Conservation (phyloP, 2,113 vertebrate species). For the Ranitomeya imitator region DNA sequence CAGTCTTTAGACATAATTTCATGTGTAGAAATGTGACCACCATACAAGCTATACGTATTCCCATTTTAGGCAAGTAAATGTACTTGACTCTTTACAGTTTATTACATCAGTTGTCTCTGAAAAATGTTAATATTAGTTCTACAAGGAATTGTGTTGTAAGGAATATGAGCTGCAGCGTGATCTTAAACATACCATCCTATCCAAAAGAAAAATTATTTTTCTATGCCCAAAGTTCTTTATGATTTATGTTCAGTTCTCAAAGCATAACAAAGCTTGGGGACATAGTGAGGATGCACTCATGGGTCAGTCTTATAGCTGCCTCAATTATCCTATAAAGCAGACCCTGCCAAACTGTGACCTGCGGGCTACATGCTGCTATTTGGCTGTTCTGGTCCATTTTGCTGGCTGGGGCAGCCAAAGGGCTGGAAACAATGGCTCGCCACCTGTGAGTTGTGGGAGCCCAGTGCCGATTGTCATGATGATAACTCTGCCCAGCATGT, state of each 20-base stretch:
- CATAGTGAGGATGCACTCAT: background rate
- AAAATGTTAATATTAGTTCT: conserved; percentile 3
- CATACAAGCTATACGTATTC: background rate
- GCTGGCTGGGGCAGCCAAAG: no score
- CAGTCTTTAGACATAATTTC: background rate
- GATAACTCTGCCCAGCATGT: no score
- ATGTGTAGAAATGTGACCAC: background rate
- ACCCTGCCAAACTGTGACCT: no score
- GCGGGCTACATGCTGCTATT: no score
- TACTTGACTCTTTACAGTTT: background rate
- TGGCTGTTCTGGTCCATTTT: no score
- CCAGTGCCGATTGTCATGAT: no score
- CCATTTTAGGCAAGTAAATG: background rate
- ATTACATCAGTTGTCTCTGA: background rate
- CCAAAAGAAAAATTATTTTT: background rate
- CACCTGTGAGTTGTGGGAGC: no score
- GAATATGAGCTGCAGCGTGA: conserved; percentile 9
- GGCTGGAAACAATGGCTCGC: no score
- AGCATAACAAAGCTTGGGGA: background rate
- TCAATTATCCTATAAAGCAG: background rate
- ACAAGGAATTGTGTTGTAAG: background rate
- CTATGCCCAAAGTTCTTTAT: background rate
- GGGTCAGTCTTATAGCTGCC: background rate
- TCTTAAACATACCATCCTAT: background rate
- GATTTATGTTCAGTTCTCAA: background rate